Evolutionary conservation across 2,797 vertebrate species (phyloP).

Genomic region (Onychomys arenicola): DNA sequence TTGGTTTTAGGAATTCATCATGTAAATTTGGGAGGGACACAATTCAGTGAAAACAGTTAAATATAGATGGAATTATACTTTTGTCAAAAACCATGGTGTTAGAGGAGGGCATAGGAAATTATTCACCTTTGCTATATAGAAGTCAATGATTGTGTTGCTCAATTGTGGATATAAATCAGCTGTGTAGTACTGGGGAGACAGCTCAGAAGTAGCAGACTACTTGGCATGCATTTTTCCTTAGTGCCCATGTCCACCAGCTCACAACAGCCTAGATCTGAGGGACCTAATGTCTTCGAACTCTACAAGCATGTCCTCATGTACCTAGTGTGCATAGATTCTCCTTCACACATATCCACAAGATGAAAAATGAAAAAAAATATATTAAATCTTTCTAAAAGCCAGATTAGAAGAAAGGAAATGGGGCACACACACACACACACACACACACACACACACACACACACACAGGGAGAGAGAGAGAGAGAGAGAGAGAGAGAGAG

Average conservation of each 20-base stretch:
- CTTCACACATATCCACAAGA: not conserved
- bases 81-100: not conserved
- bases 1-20: not conserved
- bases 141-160: not conserved
- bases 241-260: not conserved
- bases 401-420: not conserved
- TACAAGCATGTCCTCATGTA: too few relatives aligned
- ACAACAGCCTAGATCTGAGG: not conserved
- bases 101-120: not conserved
- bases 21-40: not conserved
- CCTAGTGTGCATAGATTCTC: not conserved
- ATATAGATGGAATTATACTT: not conserved
- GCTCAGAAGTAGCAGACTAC: not conserved
- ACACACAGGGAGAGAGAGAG: too few relatives aligned
- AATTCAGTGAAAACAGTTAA: conserved; percentile 6
- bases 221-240: not conserved
- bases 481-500: too few relatives aligned
- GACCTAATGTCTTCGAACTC: not conserved
- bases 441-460: not conserved
- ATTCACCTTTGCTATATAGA: not conserved
- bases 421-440: not conserved
- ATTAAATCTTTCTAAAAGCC: too few relatives aligned
- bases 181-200: not conserved
- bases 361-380: not conserved
- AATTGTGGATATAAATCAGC: not conserved